Evolutionary conservation across 2,888 invertebrate species (phyloP).

Genomic region (Nephrotoma flavescens): DNA sequence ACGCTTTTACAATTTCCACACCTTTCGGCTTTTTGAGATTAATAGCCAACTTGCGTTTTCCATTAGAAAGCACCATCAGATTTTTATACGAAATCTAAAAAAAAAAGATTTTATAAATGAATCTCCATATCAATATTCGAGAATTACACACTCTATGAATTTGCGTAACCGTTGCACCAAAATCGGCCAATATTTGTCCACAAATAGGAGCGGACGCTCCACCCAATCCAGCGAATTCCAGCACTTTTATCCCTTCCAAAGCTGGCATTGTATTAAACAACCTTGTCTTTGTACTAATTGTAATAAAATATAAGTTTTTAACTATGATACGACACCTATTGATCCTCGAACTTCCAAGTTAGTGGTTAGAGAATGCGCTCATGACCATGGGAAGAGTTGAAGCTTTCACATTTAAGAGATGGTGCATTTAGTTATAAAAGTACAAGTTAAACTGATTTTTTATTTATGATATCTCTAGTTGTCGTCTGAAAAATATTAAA

Average conservation of each 20-base stretch:
- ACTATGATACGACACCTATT: too few species aligned
- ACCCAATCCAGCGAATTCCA: slow-evolving; percentile 79
- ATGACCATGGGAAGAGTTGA: too few species aligned
- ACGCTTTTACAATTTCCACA: slow-evolving; percentile 45
- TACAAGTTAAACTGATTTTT: too few species aligned
- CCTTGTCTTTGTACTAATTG: too few species aligned
- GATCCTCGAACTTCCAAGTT: too few species aligned
- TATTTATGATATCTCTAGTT: too few species aligned
- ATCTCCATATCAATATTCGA: background rate
- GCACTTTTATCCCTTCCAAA: slow-evolving; percentile 68
- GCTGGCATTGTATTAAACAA: slow-evolving; percentile 20
- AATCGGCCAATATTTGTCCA: slow-evolving; percentile 87
- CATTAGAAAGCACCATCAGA: slow-evolving; percentile 56
- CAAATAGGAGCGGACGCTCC: slow-evolving; percentile 87
- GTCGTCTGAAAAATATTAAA: too few species aligned
- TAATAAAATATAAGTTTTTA: too few species aligned
- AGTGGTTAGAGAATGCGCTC: too few species aligned
- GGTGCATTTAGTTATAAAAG: too few species aligned
- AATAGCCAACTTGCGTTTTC: slow-evolving; percentile 68
- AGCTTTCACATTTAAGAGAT: too few species aligned
- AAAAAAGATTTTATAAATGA: background rate
- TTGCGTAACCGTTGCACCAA: slow-evolving; percentile 84
- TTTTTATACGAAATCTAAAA: slow-evolving; percentile 35
- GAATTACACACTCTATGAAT: slow-evolving; percentile 63
- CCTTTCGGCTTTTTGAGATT: slow-evolving; percentile 67